These are phyloP conservation scores for Stichopus horrens DNA, from an alignment of 53 echinoderm and acorn worm genomes.

Conservation along the genomic window DNA sequence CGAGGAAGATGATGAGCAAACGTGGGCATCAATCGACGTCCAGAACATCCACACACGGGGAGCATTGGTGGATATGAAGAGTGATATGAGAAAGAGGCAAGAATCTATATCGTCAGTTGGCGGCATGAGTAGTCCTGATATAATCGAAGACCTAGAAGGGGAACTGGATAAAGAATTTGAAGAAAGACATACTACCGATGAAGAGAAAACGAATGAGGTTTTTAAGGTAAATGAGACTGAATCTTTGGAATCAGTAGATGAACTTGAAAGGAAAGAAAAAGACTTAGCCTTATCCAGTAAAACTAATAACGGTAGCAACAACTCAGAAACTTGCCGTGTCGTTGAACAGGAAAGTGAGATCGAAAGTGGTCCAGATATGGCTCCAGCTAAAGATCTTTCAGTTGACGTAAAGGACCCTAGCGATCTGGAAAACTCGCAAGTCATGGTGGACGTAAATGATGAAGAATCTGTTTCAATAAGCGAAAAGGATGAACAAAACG, in stretches of 20 bases:
- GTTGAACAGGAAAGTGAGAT: not conserved
- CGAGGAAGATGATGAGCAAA: slow-evolving; percentile 59
- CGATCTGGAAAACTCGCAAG: not conserved
- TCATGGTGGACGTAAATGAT: not conserved
- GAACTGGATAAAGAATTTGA: slow-evolving; percentile 18
- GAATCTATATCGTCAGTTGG: not conserved
- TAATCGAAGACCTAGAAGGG: slow-evolving; percentile 21
- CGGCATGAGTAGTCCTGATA: not conserved
- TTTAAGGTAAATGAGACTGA: not conserved
- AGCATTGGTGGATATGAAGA: slow-evolving; percentile 71
- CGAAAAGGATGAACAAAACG: not conserved
- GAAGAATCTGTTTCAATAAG: not conserved
- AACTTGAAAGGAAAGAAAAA: too few species aligned
- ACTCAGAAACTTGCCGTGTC: not conserved
- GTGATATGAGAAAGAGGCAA: slow-evolving; percentile 39
- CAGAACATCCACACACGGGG: slow-evolving; percentile 74
- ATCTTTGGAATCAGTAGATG: not conserved
- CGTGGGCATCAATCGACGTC: slow-evolving; percentile 71
- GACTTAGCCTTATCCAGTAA: not conserved
- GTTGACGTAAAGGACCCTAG: not conserved
- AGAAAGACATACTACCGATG: not conserved
- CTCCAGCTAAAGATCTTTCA: not conserved
- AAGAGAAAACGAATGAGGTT: not conserved
- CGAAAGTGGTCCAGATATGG: not conserved
- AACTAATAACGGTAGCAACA: not conserved